phyloP scores from a whole-genome alignment of 2,797 vertebrate genomes.

The Hephaestus fuliginosus region DNA sequence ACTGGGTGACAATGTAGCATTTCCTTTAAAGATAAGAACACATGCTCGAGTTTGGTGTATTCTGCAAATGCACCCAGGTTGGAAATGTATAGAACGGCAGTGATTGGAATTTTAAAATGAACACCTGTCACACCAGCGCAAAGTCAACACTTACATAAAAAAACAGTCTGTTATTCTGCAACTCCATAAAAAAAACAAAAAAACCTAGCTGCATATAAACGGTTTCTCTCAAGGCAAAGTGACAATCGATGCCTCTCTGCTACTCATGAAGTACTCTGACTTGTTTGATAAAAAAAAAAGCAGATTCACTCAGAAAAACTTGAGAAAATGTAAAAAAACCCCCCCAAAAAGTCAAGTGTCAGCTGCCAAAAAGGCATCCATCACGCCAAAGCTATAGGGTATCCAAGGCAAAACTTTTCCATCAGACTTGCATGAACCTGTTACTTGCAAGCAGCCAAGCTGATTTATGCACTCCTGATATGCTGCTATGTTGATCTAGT shows the following conservation, averaged over 20 bases:
- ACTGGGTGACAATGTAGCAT: slow-evolving; percentile 18
- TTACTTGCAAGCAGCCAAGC: slow-evolving; percentile 20
- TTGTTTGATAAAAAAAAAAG: slow-evolving; percentile 25
- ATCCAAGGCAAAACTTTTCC: slow-evolving; percentile 36
- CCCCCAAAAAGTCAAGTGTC: background rate
- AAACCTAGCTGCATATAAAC: background rate
- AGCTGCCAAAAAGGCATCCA: slow-evolving; percentile 17
- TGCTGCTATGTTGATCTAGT: background rate
- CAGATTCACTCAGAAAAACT: slow-evolving; percentile 10
- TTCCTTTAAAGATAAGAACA: slow-evolving; percentile 27
- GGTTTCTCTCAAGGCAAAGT: background rate
- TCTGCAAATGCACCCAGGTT: slow-evolving; percentile 18
- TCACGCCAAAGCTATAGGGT: slow-evolving; percentile 39
- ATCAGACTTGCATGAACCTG: slow-evolving; percentile 66
- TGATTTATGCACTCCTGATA: slow-evolving; percentile 39
- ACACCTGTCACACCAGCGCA: background rate
- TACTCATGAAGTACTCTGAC: background rate
- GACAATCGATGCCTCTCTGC: slow-evolving; percentile 14
- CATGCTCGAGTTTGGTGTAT: slow-evolving; percentile 4
- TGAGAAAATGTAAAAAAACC: slow-evolving; percentile 32
- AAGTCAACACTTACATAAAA: background rate
- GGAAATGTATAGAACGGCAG: background rate
- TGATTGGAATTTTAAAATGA: slow-evolving; percentile 30
- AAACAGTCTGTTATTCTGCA: slow-evolving; percentile 4
- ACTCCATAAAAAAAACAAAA: no score